A percentile compares a stretch with the other conserved stretches of the same genome.
Evolutionary conservation across 2,797 vertebrate genomes (phyloP).

Genomic region (Sebastes minor): DNA sequence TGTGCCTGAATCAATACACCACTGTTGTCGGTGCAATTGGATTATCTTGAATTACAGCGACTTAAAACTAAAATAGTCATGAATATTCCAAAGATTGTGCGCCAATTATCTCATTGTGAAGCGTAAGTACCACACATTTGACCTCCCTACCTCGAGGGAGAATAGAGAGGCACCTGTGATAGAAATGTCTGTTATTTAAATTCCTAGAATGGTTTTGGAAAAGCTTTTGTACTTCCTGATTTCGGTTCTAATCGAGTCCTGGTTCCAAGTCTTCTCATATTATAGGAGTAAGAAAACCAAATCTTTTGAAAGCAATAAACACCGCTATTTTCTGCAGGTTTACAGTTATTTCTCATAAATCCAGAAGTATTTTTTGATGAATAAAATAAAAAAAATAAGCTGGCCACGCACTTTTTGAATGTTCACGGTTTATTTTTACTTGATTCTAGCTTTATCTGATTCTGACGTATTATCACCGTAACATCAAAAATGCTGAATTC

Average conservation of each 20-base stretch:
- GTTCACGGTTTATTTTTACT: not conserved
- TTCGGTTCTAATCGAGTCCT: not conserved
- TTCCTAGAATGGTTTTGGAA: not conserved
- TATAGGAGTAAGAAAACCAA: not conserved
- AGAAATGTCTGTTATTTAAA: not conserved
- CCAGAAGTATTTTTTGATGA: not conserved
- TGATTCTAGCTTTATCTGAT: not conserved
- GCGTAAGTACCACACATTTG: not conserved
- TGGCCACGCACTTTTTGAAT: not conserved
- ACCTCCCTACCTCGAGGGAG: not conserved
- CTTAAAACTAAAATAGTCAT: not conserved
- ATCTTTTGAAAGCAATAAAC: not conserved
- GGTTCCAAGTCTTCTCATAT: not conserved
- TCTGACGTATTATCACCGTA: not conserved
- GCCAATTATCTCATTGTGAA: not conserved
- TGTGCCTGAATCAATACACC: not conserved
- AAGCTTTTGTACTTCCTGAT: not conserved
- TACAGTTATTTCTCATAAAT: not conserved
- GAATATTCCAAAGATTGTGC: not conserved
- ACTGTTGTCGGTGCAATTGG: not conserved
- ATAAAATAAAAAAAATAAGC: not conserved
- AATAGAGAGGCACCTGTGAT: not conserved
- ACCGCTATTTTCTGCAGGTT: not conserved
- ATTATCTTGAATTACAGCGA: not conserved
- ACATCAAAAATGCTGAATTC: no score